Conservation (phyloP, 2,113 vertebrate genomes). For the Callospermophilus lateralis region DNA sequence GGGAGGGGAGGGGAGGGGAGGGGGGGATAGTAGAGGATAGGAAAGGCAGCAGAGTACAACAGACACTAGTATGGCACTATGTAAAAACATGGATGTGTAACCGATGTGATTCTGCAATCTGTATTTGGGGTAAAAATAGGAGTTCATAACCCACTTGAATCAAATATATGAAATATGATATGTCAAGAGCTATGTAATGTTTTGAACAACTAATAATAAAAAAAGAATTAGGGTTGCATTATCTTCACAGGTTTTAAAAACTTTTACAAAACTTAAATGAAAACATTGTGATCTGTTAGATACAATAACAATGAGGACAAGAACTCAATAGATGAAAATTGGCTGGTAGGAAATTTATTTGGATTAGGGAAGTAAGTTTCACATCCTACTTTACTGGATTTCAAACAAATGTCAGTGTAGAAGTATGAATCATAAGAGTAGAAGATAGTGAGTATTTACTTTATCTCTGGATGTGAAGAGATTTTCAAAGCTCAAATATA, state of each 20-base stretch:
- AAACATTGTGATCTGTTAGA: constrained; percentile 7
- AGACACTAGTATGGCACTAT: too few relatives aligned
- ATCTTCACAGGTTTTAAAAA: constrained; percentile 28
- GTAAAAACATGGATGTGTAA: too few relatives aligned
- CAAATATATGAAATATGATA: too few relatives aligned
- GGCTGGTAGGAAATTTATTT: not conserved
- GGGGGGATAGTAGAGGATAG: too few relatives aligned
- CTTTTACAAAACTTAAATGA: constrained; percentile 39
- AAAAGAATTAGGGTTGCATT: not conserved
- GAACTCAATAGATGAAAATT: constrained; percentile 45
- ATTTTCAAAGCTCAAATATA: constrained; percentile 26
- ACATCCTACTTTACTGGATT: constrained; percentile 27
- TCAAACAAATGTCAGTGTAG: constrained; percentile 20
- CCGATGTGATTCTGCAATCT: too few relatives aligned
- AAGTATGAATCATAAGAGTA: constrained; percentile 33
- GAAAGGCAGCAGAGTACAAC: too few relatives aligned
- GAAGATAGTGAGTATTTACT: constrained; percentile 45
- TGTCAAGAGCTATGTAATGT: too few relatives aligned
- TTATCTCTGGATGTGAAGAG: constrained; percentile 22
- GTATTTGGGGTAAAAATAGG: too few relatives aligned
- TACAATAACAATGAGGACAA: not conserved
- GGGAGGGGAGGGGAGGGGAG: too few relatives aligned
- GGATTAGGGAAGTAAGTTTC: not conserved
- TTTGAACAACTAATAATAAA: too few relatives aligned
- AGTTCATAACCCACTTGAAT: too few relatives aligned